These are phyloP conservation scores for Drosophila biarmipes DNA, from an alignment of 1,140 invertebrate genomes.

Conservation along the genomic window DNA sequence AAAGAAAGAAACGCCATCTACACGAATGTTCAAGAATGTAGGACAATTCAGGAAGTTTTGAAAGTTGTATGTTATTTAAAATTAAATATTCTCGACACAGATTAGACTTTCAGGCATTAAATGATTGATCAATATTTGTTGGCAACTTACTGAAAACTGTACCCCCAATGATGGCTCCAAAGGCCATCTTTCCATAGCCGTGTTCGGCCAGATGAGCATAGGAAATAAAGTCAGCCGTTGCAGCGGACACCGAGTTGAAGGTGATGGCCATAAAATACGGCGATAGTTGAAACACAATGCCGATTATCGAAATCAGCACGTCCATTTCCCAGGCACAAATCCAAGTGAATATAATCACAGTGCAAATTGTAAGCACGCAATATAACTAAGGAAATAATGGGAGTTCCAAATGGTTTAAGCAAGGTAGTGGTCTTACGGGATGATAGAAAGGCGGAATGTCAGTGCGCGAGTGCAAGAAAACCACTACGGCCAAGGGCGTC, in stretches of 20 bases:
- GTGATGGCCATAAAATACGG: conserved; percentile 38
- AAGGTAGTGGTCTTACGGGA: conserved; percentile 9
- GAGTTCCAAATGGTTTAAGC: no score
- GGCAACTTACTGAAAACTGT: conserved; percentile 51
- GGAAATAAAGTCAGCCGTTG: conserved; percentile 41
- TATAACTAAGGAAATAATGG: not conserved
- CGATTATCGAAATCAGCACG: conserved; percentile 41
- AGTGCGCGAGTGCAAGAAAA: conserved; percentile 47
- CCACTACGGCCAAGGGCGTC: conserved; percentile 28
- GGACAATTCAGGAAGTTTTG: no score
- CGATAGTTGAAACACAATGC: conserved; percentile 21
- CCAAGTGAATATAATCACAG: conserved; percentile 21
- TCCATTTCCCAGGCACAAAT: conserved; percentile 58
- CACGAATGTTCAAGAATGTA: no score
- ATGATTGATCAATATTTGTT: no score
- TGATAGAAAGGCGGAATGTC: conserved; percentile 61
- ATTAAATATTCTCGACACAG: no score
- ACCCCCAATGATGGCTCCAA: conserved; percentile 46
- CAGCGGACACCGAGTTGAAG: conserved; percentile 32
- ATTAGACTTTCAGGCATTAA: no score
- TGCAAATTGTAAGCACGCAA: not conserved
- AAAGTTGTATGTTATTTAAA: no score
- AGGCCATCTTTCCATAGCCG: conserved; percentile 66
- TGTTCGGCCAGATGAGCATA: conserved; percentile 37
- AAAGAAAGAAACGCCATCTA: no score